Evolutionary conservation across 2,888 invertebrate genomes (phyloP), one percentile per base, ranked within the genome.

Genomic region (Rhopalosiphum nymphaeae): DNA sequence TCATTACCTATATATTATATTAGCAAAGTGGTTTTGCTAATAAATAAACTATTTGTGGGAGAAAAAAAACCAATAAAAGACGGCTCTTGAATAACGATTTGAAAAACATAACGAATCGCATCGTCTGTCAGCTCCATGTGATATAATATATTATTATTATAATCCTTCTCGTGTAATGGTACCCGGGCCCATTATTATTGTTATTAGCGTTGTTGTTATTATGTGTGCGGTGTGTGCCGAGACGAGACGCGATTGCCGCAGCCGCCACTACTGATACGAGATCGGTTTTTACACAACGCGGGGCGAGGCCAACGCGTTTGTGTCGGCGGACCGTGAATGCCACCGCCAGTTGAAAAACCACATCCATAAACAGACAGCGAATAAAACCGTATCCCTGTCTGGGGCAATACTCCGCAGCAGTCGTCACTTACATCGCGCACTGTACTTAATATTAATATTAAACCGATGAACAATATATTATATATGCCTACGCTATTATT

Each of bases 231-330:
- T 56, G 84, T 85, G 85, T 78, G n/a, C 29, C 91, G 91, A 91
- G 86, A 91, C 91, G 86, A 91, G 86, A 90, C 61, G 78, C 26
- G 86, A 53, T 78, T 53, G 91, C 91, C 91, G 53, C 78, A n/a
- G 61, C 46, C 89, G 26, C 89, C 61, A 36, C 67, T 78, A 11
- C 88, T 16, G 93, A 85, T 57, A 89, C 84, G 89, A 90, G 93
- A 90, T 90, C 84, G 93, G 90, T 90, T 94, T 94, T 85, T 67
- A 85, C 93, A 78, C 91, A 46, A 49, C 90, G 61, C 49, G 36
- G 85, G 78, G 49, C 90, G 84, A 94, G 93, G 93, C 93, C 93
- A 90, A 90, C 93, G 93, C 93, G 93, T 89, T 94, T 49, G 93
- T 94, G 57, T 90, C 78, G 26, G 89, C 84, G 89, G 89, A 93